Base-by-base conservation (phyloP, 2,888 invertebrate genomes). In the Orthosia cruda region DNA sequence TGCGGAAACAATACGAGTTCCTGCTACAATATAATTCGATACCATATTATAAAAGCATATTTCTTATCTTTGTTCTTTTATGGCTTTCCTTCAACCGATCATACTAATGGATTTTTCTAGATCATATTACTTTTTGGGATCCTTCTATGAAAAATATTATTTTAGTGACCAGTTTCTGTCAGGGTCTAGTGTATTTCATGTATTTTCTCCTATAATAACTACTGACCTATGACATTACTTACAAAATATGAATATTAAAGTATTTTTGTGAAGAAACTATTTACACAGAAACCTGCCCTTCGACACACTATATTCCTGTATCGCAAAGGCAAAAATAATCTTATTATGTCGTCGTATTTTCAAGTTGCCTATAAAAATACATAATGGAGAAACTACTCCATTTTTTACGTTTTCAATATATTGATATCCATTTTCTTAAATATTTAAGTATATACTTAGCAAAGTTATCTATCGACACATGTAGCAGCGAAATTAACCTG, bases 61-160 rank as follows among this genome's bases (percentile, higher is more conserved):
- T 74, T 65, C 32, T 45, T 59, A 40, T 64, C 23, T 67, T 64
- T 67, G 16, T 54, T 61, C 59, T 74, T 68, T 74, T 65, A 74
- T 61, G 20, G 4, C 0, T 70, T 59, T 52, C 55, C 58, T 32
- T 50, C 12, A 59, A 73, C 9, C 1, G 20, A 55, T 26, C 45
- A 20, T 63, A 23, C 15, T 57, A 13, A 16, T 52, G 49, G 61
- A 23, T 9, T 26, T 57, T 66, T 57, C 57, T 47, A 79, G 50
- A 40, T 65, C 13, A 12, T 15, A 40, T 64, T 49, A 64, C 50
- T 12, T 32, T 26, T 55, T 62, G 47, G 3, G 13, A 32, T 32
- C 32, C 7, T 32, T 32, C 32, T 32, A 32, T 1, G 5, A 32
- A 26, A 0, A 4, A 3, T 3, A 26, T 26, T 4, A 26, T 26